Evolutionary conservation across 2,888 invertebrate species (phyloP).

Genomic region (Caenorhabditis panamensis): DNA sequence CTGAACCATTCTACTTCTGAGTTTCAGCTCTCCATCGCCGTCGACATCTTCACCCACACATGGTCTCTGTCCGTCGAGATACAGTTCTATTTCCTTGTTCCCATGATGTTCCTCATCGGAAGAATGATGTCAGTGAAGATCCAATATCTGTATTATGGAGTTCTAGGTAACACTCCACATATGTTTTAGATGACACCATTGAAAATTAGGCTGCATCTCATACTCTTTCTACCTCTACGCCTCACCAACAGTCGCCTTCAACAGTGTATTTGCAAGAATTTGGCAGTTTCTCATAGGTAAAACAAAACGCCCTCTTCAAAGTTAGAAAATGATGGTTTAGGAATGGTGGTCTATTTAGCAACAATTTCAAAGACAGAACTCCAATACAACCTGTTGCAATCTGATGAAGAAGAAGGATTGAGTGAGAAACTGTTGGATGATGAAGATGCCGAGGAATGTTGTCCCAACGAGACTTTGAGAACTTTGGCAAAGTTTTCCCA

Average conservation of each 20-base stretch:
- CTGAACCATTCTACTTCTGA: not conserved
- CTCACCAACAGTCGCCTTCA: slow-evolving; percentile 21
- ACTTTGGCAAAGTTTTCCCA: not conserved
- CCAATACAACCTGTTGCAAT: slow-evolving; percentile 4
- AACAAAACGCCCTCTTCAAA: too few species aligned
- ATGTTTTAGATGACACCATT: too few species aligned
- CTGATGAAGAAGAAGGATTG: slow-evolving; percentile 21
- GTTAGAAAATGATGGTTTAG: not conserved
- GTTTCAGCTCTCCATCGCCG: slow-evolving; percentile 30
- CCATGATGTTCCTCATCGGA: slow-evolving; percentile 27
- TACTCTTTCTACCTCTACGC: not conserved
- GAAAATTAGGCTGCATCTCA: slow-evolving; percentile 14
- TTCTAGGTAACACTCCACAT: slow-evolving; percentile 17
- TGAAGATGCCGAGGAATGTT: slow-evolving; percentile 11
- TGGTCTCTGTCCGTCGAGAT: slow-evolving; percentile 55
- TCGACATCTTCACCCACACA: slow-evolving; percentile 49
- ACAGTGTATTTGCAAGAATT: slow-evolving; percentile 47
- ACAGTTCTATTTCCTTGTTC: slow-evolving; percentile 49
- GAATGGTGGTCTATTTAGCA: slow-evolving; percentile 29
- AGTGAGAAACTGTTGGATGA: slow-evolving; percentile 5
- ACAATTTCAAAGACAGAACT: not conserved
- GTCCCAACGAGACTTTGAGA: slow-evolving; percentile 7
- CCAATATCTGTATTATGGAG: slow-evolving; percentile 14
- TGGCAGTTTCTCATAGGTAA: slow-evolving; percentile 49
- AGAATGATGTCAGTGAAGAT: not conserved